These are phyloP conservation scores for Callinectes sapidus DNA, from an alignment of 2,888 invertebrate species.

Conservation along the genomic window DNA sequence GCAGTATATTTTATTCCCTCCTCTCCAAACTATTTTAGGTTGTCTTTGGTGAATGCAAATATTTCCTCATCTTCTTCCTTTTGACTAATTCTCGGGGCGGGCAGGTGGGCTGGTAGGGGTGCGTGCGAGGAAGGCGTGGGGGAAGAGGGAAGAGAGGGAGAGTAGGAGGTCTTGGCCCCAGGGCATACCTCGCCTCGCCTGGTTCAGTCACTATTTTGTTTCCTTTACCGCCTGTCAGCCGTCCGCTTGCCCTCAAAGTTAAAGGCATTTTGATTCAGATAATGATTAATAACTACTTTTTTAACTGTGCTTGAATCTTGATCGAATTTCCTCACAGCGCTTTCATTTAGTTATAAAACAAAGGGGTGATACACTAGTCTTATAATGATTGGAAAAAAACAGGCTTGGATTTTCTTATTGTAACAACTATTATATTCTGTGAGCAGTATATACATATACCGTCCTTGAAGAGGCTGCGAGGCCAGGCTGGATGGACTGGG, in stretches of 20 bases:
- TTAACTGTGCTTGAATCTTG: not conserved
- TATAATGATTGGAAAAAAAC: not conserved
- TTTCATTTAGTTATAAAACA: not conserved
- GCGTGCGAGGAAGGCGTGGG: not conserved
- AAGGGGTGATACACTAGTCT: not conserved
- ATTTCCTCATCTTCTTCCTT: conserved; percentile 26
- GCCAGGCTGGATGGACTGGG: not conserved
- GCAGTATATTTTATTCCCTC: not conserved
- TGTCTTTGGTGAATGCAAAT: not conserved
- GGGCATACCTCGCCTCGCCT: conserved; percentile 46
- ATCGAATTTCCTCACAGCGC: not conserved
- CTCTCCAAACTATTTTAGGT: not conserved
- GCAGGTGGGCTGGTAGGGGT: conserved; percentile 2
- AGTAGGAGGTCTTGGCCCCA: conserved; percentile 32
- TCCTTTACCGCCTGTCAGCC: conserved; percentile 40
- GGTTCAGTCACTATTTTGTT: conserved; percentile 44
- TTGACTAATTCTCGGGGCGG: conserved; percentile 35
- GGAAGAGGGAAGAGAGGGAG: not conserved
- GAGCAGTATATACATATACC: not conserved
- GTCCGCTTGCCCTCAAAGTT: not conserved
- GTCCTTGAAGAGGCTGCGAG: not conserved
- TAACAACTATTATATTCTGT: not conserved
- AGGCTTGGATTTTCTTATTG: not conserved
- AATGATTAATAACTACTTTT: not conserved
- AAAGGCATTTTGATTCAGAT: not conserved